Percentiles rank a stretch among this genome's conserved stretches.
Evolutionary conservation across 2,113 vertebrate genomes (phyloP).

Genomic region (Spermophilus dauricus): DNA sequence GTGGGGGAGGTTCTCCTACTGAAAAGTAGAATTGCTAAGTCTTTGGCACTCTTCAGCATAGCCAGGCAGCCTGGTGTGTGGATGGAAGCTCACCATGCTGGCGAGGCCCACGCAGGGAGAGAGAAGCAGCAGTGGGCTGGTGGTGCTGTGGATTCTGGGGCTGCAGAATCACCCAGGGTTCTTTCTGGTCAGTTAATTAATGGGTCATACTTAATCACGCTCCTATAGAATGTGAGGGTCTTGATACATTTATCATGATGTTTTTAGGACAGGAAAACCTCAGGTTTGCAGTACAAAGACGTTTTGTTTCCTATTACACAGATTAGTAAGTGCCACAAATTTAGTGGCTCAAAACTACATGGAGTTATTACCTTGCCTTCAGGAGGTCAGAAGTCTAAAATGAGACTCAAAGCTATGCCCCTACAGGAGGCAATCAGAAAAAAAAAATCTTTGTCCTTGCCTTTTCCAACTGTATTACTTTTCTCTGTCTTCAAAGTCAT

Average conservation of each 20-base stretch:
- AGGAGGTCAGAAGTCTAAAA: slow-evolving; percentile 28
- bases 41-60: neutral
- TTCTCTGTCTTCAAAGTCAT: neutral
- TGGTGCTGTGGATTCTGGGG: neutral
- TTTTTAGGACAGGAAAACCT: neutral
- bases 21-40: neutral
- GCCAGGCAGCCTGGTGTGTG: neutral
- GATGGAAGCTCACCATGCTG: neutral
- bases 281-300: neutral
- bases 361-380: neutral
- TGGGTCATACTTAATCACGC: neutral
- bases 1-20: neutral
- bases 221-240: neutral
- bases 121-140: neutral
- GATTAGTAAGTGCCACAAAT: neutral
- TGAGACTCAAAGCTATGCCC: neutral
- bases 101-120: neutral
- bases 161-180: neutral
- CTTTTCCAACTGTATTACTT: neutral
- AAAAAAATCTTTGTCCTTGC: slow-evolving; percentile 27
- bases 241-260: neutral
- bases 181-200: neutral
- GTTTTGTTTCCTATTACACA: neutral
- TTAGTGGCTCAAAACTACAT: neutral
- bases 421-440: neutral